A percentile compares a stretch with the other conserved stretches of the same genome.
phyloP scores from a whole-genome alignment of 1,140 invertebrate genomes.

The Euglossa dilemma region DNA sequence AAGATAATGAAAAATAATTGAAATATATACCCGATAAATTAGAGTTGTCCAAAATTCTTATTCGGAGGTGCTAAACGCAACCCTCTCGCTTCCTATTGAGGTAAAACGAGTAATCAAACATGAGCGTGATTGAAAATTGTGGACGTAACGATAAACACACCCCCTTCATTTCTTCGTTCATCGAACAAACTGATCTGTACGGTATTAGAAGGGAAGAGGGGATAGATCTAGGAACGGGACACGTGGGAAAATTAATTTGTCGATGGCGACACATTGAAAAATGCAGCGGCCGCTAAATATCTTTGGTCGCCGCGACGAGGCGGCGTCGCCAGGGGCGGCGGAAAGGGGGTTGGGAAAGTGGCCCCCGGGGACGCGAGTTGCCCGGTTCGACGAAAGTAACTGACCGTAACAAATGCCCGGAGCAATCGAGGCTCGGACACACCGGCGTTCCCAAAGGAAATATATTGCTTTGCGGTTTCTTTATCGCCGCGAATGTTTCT shows the following conservation, averaged over 20 bases:
- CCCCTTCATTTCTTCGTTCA: too few relatives aligned
- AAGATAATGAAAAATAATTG: too few relatives aligned
- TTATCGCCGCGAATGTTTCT: constrained; percentile 42
- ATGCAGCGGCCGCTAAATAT: constrained; percentile 21
- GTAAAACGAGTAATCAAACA: too few relatives aligned
- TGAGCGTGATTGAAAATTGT: too few relatives aligned
- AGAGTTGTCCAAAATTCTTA: too few relatives aligned
- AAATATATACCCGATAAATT: too few relatives aligned
- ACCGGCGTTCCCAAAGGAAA: constrained; percentile 38
- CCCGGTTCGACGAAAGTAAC: constrained; percentile 27
- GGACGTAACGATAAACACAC: too few relatives aligned
- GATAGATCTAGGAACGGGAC: neutral
- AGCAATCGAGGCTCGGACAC: constrained; percentile 33
- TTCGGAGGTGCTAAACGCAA: too few relatives aligned
- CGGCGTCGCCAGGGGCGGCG: neutral
- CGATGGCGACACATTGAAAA: constrained; percentile 42
- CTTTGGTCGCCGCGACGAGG: neutral
- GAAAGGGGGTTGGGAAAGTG: neutral
- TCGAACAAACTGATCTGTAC: neutral
- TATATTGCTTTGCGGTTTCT: constrained; percentile 42
- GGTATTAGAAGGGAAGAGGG: too few relatives aligned
- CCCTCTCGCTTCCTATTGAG: too few relatives aligned
- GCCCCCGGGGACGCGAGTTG: neutral
- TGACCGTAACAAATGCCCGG: constrained; percentile 48
- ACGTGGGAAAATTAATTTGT: constrained; percentile 40